Conservation (phyloP, 2,797 vertebrate genomes). For the Paguma larvata region DNA sequence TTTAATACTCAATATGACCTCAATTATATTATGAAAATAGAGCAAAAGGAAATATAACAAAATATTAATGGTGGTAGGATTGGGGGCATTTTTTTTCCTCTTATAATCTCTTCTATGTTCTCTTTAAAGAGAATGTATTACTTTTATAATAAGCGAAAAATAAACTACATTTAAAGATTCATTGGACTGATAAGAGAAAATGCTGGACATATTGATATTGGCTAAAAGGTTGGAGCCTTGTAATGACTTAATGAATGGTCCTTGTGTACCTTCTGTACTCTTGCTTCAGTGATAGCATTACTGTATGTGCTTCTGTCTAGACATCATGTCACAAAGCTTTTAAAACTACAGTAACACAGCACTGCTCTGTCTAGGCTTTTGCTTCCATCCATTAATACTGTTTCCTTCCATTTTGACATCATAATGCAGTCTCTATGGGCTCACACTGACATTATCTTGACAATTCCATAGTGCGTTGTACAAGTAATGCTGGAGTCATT, state of each 20-base stretch:
- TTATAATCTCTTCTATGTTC: constrained; percentile 37
- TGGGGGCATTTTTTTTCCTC: constrained; percentile 4
- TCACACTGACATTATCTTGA: constrained; percentile 75
- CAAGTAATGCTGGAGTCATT: constrained; percentile 33
- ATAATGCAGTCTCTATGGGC: constrained; percentile 69
- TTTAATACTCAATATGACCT: constrained; percentile 4
- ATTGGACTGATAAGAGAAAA: constrained; percentile 3
- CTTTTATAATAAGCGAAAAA: constrained; percentile 63
- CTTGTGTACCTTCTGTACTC: background rate
- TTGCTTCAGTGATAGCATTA: constrained; percentile 29
- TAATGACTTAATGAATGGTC: constrained; percentile 22
- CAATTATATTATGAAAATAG: constrained; percentile 49
- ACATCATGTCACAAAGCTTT: constrained; percentile 78
- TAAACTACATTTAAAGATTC: constrained; percentile 42
- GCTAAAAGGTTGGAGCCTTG: background rate
- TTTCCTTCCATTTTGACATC: constrained; percentile 71
- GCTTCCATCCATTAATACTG: constrained; percentile 67
- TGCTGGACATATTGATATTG: constrained; percentile 13
- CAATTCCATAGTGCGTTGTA: constrained; percentile 19
- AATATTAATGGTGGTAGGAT: constrained; percentile 32
- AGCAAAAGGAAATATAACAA: constrained; percentile 27
- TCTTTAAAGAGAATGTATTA: constrained; percentile 50
- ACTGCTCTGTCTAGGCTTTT: constrained; percentile 35
- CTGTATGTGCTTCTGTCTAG: constrained; percentile 62
- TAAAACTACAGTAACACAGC: constrained; percentile 9